Evolutionary conservation across 1,140 invertebrate genomes (phyloP).

Genomic region (Hesperophylax magnus): DNA sequence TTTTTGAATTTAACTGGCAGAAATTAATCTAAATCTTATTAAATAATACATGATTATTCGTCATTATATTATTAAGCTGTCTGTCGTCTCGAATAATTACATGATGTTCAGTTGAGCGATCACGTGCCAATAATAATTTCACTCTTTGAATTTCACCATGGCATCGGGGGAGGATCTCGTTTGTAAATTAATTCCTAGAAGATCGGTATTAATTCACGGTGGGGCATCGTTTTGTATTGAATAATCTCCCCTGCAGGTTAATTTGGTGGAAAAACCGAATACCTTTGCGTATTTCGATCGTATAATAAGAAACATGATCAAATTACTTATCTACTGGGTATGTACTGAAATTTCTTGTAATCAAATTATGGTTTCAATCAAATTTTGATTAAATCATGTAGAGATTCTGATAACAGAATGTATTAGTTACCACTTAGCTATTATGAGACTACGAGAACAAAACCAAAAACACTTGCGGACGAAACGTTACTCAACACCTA

Average conservation of each 20-base stretch:
- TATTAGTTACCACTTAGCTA: too few species aligned
- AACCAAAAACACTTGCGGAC: too few species aligned
- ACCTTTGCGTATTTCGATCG: slow-evolving; percentile 12
- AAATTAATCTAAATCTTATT: too few species aligned
- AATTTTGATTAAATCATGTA: too few species aligned
- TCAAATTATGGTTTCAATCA: too few species aligned
- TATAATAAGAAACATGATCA: background rate
- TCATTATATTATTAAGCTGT: background rate
- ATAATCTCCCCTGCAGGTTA: slow-evolving; percentile 38
- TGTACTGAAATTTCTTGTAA: too few species aligned
- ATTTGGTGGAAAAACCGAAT: slow-evolving; percentile 37
- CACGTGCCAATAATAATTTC: slow-evolving; percentile 33
- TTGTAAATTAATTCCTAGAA: slow-evolving; percentile 31
- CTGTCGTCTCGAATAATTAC: slow-evolving; percentile 27
- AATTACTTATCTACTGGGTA: too few species aligned
- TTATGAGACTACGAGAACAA: too few species aligned
- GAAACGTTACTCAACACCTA: too few species aligned
- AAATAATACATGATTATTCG: background rate
- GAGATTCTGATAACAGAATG: too few species aligned
- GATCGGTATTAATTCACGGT: slow-evolving; percentile 34
- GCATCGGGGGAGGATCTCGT: slow-evolving; percentile 20
- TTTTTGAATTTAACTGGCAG: too few species aligned
- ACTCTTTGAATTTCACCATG: slow-evolving; percentile 17
- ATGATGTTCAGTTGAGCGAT: slow-evolving; percentile 14
- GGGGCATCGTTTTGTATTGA: slow-evolving; percentile 30